Evolutionary conservation across 2,113 vertebrate genomes (phyloP).

Genomic region (Callaeas wilsoni): DNA sequence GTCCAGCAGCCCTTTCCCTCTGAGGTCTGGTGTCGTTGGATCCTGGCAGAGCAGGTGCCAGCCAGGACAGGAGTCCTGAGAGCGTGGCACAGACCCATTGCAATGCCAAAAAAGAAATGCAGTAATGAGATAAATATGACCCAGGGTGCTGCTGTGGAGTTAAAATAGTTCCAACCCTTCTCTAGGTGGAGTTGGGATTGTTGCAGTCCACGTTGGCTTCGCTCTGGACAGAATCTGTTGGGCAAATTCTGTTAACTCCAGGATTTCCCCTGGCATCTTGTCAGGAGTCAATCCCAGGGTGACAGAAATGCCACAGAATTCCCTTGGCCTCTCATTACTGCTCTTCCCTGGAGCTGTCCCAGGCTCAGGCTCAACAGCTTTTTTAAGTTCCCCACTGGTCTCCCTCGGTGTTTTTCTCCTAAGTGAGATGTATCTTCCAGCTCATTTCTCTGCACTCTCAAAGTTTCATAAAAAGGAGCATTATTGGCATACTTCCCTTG

Average conservation of each 20-base stretch:
- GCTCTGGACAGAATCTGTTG: background rate
- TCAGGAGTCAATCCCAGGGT: background rate
- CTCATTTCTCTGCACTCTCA: background rate
- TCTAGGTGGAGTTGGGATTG: background rate
- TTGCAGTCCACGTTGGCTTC: rapidly evolving
- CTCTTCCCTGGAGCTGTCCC: background rate
- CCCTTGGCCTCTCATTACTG: background rate
- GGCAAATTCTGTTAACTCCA: too few species aligned
- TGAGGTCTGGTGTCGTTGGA: background rate
- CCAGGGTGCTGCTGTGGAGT: too few species aligned
- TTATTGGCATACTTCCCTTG: background rate
- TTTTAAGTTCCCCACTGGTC: background rate
- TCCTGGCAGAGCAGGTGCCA: background rate
- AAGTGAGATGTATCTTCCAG: background rate
- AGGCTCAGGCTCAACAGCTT: background rate
- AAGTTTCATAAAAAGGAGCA: background rate
- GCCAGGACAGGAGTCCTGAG: background rate
- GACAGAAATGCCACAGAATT: background rate
- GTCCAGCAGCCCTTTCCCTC: background rate
- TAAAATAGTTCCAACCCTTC: rapidly evolving
- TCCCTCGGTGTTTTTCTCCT: background rate
- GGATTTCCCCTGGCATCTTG: background rate
- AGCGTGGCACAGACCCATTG: background rate
- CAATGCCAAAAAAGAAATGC: rapidly evolving
- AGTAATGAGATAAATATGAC: background rate